Evolutionary conservation across 1,140 invertebrate species (phyloP).

Genomic region (Triops cancriformis): DNA sequence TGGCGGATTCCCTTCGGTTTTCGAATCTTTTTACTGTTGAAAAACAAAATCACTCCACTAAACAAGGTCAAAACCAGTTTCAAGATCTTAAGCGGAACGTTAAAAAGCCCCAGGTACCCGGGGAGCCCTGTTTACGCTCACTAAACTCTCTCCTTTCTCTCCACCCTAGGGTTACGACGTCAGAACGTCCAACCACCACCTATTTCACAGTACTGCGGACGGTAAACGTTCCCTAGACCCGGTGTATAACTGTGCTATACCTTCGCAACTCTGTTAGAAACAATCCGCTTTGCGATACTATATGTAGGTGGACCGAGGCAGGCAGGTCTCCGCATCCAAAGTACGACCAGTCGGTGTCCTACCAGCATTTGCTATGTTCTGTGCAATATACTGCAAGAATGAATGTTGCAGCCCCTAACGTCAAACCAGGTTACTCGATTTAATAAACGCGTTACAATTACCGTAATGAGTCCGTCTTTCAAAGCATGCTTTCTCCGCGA

Average conservation of each 20-base stretch:
- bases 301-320: no score
- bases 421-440: neutral
- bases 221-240: no score
- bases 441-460: constrained; percentile 2
- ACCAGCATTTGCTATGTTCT: no score
- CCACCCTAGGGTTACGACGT: neutral
- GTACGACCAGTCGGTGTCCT: no score
- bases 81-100: neutral
- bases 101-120: neutral
- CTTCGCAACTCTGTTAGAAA: no score
- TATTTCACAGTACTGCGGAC: no score
- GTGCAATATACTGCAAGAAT: neutral
- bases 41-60: no score
- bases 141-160: neutral
- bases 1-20: neutral
- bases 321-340: no score
- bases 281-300: no score
- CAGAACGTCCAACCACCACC: neutral
- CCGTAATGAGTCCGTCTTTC: constrained; percentile 26
- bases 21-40: no score
- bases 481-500: constrained; percentile 23
- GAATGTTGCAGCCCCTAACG: constrained; percentile 12
- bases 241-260: no score
- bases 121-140: neutral
- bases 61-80: neutral